Base-by-base conservation (phyloP, 2,797 vertebrate genomes). In the Hypotaenidia okinawae region DNA sequence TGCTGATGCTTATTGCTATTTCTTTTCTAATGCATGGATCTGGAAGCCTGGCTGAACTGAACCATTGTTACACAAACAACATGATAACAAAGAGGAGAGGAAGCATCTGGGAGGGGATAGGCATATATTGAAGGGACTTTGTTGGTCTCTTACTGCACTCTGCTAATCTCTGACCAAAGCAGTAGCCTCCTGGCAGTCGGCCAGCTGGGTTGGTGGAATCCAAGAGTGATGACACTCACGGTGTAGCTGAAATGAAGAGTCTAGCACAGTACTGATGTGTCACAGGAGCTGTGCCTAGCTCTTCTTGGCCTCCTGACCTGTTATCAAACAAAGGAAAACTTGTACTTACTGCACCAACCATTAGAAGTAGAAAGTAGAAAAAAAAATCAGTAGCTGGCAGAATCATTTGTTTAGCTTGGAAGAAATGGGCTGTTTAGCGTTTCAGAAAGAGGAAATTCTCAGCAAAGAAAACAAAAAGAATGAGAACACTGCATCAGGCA, bases 361-460 rank as follows among this genome's bases (percentile, higher is more conserved):
- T 41, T 55, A 57, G 55, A 90, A 88, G 82, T 9, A 91, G 73
- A 88, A 93, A 91, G 41, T 37, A 87, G 32, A 41, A 68, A 75
- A 72, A 72, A 86, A 79, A 59, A 59, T 24, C 78, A 47, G 85
- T 69, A 69, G 47, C 41, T 91, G 93, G 80, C 80, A 94, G 85
- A 82, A 55, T 69, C 3, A 17, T 55, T 83, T 92, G 63, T 95
- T 96, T 94, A 88, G 64, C 41, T 92, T 93, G 94, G 88, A 95
- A 92, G 74, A 78, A 90, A 49, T 2, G 9, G 76, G 35, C 37
- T 89, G 63, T 59, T 95, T 74, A 79, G 52, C 47, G 33, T 89
- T 92, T 87, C 88, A 82, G 74, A 93, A 90, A 91, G 61, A 52
- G 24, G 41, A 86, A 64, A 78, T 51, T 91, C 66, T 84, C 72